Evolutionary conservation across 2,888 invertebrate genomes (phyloP).

Genomic region (Drosophila setosimentum): DNA sequence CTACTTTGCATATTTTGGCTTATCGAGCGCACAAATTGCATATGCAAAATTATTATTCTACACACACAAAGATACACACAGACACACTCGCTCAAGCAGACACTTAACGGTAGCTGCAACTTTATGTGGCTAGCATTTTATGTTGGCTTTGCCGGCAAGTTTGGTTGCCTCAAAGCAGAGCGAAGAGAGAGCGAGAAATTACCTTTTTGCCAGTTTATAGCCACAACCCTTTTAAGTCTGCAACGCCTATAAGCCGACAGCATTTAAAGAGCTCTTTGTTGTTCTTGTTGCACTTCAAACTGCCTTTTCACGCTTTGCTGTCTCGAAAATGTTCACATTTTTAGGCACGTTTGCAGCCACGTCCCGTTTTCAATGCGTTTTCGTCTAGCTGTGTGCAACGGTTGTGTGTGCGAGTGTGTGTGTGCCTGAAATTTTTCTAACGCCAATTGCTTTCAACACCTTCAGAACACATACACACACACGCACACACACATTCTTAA

Average conservation of each 20-base stretch:
- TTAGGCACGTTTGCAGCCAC: conserved; percentile 72
- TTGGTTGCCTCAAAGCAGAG: conserved; percentile 33
- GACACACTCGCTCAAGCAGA: neutral
- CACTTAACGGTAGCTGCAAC: conserved; percentile 28
- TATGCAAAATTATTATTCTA: conserved; percentile 67
- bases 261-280: conserved; percentile 40
- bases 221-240: conserved; percentile 45
- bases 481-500: conserved; percentile 14
- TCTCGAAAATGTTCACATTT: conserved; percentile 70
- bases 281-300: conserved; percentile 47
- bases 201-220: conserved; percentile 63
- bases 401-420: conserved; percentile 19
- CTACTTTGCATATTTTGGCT: conserved; percentile 73
- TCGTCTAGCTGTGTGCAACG: conserved; percentile 15
- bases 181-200: conserved; percentile 55
- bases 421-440: conserved; percentile 62
- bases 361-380: conserved; percentile 60
- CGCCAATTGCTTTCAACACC: conserved; percentile 78
- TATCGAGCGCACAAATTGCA: conserved; percentile 72
- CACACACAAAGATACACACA: conserved; percentile 26
- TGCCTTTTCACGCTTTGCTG: conserved; percentile 74
- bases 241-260: conserved; percentile 52
- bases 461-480: conserved; percentile 39
- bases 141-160: conserved; percentile 42
- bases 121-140: conserved; percentile 63